phyloP scores from a whole-genome alignment of 1,140 invertebrate genomes.

The Periplaneta americana region DNA sequence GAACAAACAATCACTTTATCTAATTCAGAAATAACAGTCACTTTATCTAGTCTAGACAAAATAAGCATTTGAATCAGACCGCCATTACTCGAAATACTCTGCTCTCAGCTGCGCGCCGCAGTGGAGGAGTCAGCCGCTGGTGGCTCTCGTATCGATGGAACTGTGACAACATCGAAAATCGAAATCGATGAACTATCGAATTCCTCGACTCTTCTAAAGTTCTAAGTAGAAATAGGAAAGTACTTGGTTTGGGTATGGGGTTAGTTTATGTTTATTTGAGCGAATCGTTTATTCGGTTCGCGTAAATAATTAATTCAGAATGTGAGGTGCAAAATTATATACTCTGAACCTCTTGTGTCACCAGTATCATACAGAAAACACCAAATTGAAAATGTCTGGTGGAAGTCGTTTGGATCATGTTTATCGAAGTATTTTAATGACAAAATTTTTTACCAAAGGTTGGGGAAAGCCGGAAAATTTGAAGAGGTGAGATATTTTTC shows the following conservation, averaged over 20 bases:
- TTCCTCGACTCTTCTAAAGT: not conserved
- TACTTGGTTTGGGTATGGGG: not conserved
- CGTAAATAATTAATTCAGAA: not conserved
- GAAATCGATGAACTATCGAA: not conserved
- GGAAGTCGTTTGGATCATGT: conserved; percentile 78
- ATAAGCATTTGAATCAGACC: too few species aligned
- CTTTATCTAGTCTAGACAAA: too few species aligned
- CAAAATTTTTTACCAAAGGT: conserved; percentile 93
- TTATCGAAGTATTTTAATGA: conserved; percentile 82
- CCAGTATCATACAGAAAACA: not conserved
- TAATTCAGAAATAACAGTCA: too few species aligned
- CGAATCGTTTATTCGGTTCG: not conserved
- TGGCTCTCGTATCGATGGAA: too few species aligned
- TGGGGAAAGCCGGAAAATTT: conserved; percentile 94
- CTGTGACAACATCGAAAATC: too few species aligned
- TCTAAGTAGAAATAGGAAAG: not conserved
- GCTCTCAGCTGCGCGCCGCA: too few species aligned
- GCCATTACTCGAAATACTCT: too few species aligned
- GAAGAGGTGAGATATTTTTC: conserved; percentile 60
- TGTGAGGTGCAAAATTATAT: not conserved
- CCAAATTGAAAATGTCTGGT: conserved; percentile 46
- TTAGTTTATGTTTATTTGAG: not conserved
- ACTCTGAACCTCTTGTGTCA: not conserved
- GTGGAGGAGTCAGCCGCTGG: too few species aligned
- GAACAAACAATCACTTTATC: too few species aligned